Evolutionary conservation across 2,797 vertebrate genomes (phyloP).

Genomic region (Galaxias olidus): DNA sequence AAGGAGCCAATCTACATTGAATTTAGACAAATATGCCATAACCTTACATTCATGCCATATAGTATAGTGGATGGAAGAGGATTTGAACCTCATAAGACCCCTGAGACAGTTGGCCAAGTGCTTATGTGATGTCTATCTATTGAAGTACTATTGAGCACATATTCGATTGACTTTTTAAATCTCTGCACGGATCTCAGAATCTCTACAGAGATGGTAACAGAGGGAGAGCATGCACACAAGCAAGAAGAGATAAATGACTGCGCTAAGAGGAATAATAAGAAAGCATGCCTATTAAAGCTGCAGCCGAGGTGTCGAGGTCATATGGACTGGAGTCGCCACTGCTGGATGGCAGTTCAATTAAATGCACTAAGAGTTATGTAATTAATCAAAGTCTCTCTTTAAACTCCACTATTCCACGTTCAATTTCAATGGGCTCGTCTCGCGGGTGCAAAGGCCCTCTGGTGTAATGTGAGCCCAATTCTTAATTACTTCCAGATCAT

Average conservation of each 20-base stretch:
- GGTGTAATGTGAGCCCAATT: constrained; percentile 71
- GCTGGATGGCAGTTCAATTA: constrained; percentile 57
- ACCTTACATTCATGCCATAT: too few species aligned
- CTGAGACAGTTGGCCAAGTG: background rate
- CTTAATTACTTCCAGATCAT: constrained; percentile 77
- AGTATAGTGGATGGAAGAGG: background rate
- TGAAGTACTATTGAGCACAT: constrained; percentile 46
- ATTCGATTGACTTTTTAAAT: constrained; percentile 49
- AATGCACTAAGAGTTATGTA: constrained; percentile 66
- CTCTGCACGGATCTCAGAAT: too few species aligned
- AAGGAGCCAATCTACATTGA: too few species aligned
- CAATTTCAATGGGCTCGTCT: constrained; percentile 66
- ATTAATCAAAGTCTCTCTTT: constrained; percentile 73
- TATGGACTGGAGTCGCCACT: constrained; percentile 43
- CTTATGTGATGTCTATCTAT: constrained; percentile 39
- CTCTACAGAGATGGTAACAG: background rate
- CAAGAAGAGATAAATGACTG: constrained; percentile 43
- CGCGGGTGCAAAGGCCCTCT: constrained; percentile 58
- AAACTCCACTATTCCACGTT: constrained; percentile 66
- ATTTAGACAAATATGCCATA: too few species aligned
- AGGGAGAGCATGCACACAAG: constrained; percentile 3
- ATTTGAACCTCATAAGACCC: constrained; percentile 23
- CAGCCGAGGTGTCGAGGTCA: constrained; percentile 60
- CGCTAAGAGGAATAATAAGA: constrained; percentile 60
- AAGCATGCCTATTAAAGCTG: constrained; percentile 70